These are phyloP conservation scores for Drosophila formosana DNA, from an alignment of 2,888 invertebrate genomes.

Conservation along the genomic window DNA sequence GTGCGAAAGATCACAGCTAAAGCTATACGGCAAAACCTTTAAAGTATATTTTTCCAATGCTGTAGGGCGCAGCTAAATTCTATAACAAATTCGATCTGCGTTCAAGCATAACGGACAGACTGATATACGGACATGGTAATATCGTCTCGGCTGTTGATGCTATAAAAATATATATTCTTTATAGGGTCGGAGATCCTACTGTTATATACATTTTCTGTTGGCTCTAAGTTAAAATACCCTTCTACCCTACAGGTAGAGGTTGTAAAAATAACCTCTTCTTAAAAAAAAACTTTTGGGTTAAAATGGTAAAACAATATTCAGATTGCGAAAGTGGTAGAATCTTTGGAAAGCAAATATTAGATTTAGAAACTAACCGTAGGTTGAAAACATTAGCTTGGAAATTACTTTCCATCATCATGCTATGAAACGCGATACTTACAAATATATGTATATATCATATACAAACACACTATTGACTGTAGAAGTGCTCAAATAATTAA, in stretches of 20 bases:
- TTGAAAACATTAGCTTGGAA: slow-evolving; percentile 44
- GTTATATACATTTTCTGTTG: not conserved
- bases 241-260: no score
- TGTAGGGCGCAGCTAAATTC: no score
- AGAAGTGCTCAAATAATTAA: not conserved
- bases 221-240: no score
- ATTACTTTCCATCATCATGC: slow-evolving; percentile 3
- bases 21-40: no score
- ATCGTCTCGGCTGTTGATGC: no score
- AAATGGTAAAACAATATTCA: slow-evolving; percentile 54
- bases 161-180: no score
- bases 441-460: not conserved
- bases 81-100: no score
- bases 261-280: slow-evolving; percentile 20
- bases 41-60: no score
- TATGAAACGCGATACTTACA: not conserved
- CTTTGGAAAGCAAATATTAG: slow-evolving; percentile 38
- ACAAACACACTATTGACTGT: not conserved
- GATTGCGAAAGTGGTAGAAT: slow-evolving; percentile 51
- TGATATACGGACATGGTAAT: no score
- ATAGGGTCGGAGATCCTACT: no score
- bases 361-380: slow-evolving; percentile 16
- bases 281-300: slow-evolving; percentile 40
- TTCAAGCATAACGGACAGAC: no score
- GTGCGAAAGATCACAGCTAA: no score